A percentile compares a stretch with the other conserved stretches of the same genome.
Conservation (phyloP, 2,113 vertebrate species). For the Elephantulus edwardii region DNA sequence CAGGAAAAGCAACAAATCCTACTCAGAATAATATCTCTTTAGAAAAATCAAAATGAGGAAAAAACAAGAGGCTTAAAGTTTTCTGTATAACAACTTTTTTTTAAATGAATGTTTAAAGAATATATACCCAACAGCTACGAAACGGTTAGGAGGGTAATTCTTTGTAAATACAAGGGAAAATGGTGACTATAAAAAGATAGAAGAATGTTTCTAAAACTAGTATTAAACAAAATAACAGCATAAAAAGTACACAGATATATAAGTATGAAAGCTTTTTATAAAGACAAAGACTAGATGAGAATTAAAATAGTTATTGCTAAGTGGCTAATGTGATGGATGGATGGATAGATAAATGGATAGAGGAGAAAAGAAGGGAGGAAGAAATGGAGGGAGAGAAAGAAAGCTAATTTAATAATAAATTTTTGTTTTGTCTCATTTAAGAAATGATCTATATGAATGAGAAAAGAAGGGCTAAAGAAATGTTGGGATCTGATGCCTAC, state of each 20-base stretch:
- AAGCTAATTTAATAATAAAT: not conserved
- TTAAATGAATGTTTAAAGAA: not conserved
- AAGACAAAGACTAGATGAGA: not conserved
- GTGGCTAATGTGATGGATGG: not conserved
- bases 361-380: not conserved
- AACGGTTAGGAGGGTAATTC: not conserved
- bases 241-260: not conserved
- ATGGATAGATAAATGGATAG: not conserved
- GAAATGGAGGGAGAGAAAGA: not conserved
- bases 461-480: not conserved
- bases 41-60: not conserved
- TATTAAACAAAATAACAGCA: not conserved
- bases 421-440: not conserved
- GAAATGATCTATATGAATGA: not conserved
- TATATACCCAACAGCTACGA: not conserved
- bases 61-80: not conserved
- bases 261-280: not conserved
- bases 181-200: not conserved
- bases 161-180: not conserved
- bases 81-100: not conserved
- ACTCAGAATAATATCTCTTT: not conserved
- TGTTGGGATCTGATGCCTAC: not conserved
- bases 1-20: not conserved
- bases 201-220: conserved; percentile 1
- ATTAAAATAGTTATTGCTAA: not conserved